Percentiles rank a stretch among this genome's conserved stretches.
phyloP scores from a whole-genome alignment of 2,888 invertebrate species.

The Agriopis leucophaearia region DNA sequence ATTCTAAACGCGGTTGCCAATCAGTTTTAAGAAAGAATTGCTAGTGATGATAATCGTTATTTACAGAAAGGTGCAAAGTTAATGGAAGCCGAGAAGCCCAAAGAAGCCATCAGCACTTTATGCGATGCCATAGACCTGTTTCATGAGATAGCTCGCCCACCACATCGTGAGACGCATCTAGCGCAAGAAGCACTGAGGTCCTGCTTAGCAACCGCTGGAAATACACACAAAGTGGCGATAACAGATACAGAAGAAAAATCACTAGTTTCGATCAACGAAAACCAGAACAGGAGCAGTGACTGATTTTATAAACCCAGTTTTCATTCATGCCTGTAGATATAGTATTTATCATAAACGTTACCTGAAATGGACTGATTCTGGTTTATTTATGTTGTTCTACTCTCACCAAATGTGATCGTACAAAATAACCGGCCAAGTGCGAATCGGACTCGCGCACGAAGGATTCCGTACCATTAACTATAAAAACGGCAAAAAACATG shows the following conservation, averaged over 20 bases:
- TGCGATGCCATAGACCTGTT: conserved; percentile 87
- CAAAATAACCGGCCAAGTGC: too few relatives aligned
- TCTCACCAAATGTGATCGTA: too few relatives aligned
- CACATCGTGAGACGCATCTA: conserved; percentile 89
- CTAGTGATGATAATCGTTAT: neutral
- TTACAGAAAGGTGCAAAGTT: conserved; percentile 70
- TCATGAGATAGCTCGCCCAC: conserved; percentile 87
- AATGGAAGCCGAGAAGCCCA: conserved; percentile 84
- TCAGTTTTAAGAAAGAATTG: neutral
- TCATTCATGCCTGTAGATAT: neutral
- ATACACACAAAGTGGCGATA: conserved; percentile 62
- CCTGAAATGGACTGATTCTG: neutral
- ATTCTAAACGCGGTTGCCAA: neutral
- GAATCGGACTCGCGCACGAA: too few relatives aligned
- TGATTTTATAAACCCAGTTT: neutral
- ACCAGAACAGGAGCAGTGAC: neutral
- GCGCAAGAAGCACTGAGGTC: conserved; percentile 90
- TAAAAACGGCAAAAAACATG: too few relatives aligned
- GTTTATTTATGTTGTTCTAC: neutral
- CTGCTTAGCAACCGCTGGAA: conserved; percentile 88
- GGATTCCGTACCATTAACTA: too few relatives aligned
- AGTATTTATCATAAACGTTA: neutral
- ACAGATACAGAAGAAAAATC: conserved; percentile 8
- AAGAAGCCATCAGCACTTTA: conserved; percentile 85
- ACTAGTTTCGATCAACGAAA: conserved; percentile 19